These are phyloP conservation scores for Ophion ventricosus DNA, from an alignment of 2,888 invertebrate genomes.

Conservation along the genomic window DNA sequence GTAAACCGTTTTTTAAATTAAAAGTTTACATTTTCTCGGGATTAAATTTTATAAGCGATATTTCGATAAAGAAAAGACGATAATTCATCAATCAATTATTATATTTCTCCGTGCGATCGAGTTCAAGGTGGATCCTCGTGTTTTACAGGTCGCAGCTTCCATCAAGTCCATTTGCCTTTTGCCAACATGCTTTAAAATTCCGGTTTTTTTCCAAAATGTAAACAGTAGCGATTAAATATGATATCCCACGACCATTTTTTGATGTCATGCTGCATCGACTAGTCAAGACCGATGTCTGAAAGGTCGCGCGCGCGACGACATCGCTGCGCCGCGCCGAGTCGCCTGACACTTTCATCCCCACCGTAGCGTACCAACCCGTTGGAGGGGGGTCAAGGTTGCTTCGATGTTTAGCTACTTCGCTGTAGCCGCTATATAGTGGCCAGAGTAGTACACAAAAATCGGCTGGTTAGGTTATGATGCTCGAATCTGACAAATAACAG, in stretches of 20 bases:
- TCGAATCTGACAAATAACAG: slow-evolving; percentile 61
- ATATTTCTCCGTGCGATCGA: not conserved
- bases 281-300: not conserved
- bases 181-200: not conserved
- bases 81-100: not conserved
- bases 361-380: not conserved
- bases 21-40: too few relatives aligned
- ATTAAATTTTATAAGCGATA: not conserved
- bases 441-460: slow-evolving; percentile 17
- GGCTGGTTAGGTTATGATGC: slow-evolving; percentile 40
- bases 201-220: not conserved
- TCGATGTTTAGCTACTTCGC: slow-evolving; percentile 16
- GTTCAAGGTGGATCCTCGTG: not conserved
- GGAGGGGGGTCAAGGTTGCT: slow-evolving; percentile 2
- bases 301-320: slow-evolving; percentile 2
- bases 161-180: too few relatives aligned
- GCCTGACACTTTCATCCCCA: not conserved
- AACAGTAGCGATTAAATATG: not conserved
- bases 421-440: not conserved
- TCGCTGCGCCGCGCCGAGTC: not conserved
- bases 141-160: too few relatives aligned
- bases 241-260: not conserved
- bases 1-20: too few relatives aligned
- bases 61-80: not conserved
- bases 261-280: not conserved